Evolutionary conservation across 1,140 invertebrate species (phyloP).

Genomic region (Scaptodrosophila lebanonensis): DNA sequence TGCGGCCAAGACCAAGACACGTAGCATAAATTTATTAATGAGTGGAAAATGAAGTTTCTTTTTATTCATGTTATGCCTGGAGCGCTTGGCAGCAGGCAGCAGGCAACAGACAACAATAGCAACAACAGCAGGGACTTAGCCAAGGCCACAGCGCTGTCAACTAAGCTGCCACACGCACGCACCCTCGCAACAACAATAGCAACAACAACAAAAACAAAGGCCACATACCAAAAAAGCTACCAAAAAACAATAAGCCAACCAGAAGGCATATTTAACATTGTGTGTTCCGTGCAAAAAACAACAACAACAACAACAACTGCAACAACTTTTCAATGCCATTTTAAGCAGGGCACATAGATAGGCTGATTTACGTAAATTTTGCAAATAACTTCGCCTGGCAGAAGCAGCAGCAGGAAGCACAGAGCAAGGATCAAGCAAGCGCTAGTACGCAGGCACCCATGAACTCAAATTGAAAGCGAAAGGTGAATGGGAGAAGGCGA

Average conservation of each 20-base stretch:
- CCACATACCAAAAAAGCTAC: conserved; percentile 2
- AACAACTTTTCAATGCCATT: conserved; percentile 6
- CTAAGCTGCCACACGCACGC: conserved; percentile 33
- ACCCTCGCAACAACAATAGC: conserved; percentile 29
- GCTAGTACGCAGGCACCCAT: conserved; percentile 35
- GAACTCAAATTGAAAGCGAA: conserved; percentile 62
- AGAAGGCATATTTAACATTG: conserved; percentile 31
- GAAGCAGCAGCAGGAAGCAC: neutral
- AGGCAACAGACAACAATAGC: too few relatives aligned
- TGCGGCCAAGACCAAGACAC: conserved; percentile 25
- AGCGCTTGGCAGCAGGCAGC: neutral
- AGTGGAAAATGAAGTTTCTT: conserved; percentile 67
- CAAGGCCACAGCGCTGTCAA: conserved; percentile 32
- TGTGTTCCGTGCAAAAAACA: too few relatives aligned
- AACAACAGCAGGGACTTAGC: conserved; percentile 18
- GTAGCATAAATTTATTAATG: conserved; percentile 72
- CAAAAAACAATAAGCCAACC: conserved; percentile 43
- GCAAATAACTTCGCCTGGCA: conserved; percentile 14
- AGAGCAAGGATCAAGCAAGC: conserved; percentile 4
- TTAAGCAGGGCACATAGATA: conserved; percentile 3
- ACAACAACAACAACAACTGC: conserved; percentile 4
- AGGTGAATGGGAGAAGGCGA: conserved; percentile 39
- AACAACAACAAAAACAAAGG: conserved; percentile 9
- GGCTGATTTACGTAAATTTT: conserved; percentile 53
- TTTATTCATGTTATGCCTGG: conserved; percentile 13